phyloP scores from a whole-genome alignment of 2,888 invertebrate genomes.

The Nasonia oneida region DNA sequence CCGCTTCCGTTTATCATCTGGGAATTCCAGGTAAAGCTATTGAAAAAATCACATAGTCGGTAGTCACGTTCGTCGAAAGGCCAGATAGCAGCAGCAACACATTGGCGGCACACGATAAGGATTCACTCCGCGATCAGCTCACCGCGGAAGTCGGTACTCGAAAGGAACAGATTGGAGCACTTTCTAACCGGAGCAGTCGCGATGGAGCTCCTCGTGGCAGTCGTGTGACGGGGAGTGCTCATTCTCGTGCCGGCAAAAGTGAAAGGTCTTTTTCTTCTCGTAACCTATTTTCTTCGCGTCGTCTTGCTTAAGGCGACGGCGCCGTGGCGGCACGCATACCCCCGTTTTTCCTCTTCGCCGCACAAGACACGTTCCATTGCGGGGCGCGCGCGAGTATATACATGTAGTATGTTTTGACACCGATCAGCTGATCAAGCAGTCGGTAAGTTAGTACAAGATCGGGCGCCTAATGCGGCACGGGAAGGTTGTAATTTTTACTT shows the following conservation, averaged over 20 bases:
- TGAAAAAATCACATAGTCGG: neutral
- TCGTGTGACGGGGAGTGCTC: neutral
- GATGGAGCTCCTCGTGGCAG: conserved; percentile 24
- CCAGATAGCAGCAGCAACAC: neutral
- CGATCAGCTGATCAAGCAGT: conserved; percentile 57
- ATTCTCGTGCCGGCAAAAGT: conserved; percentile 36
- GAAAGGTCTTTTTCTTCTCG: conserved; percentile 53
- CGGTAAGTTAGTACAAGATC: conserved; percentile 50
- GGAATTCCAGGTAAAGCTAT: neutral
- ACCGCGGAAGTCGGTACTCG: neutral
- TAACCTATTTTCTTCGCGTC: conserved; percentile 54
- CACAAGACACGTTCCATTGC: conserved; percentile 2
- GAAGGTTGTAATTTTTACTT: too few species aligned
- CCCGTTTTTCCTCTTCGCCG: neutral
- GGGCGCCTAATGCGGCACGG: too few species aligned
- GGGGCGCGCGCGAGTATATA: conserved; percentile 31
- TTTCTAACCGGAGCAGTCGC: conserved; percentile 31
- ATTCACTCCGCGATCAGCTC: neutral
- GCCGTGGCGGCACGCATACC: neutral
- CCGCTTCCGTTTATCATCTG: conserved; percentile 12
- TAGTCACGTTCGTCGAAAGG: neutral
- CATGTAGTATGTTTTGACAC: conserved; percentile 51
- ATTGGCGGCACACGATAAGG: too few species aligned
- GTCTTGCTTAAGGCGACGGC: neutral
- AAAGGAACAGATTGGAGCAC: neutral